These are phyloP conservation scores for Drosophila truncata DNA, from an alignment of 1,140 invertebrate species.

Conservation along the genomic window DNA sequence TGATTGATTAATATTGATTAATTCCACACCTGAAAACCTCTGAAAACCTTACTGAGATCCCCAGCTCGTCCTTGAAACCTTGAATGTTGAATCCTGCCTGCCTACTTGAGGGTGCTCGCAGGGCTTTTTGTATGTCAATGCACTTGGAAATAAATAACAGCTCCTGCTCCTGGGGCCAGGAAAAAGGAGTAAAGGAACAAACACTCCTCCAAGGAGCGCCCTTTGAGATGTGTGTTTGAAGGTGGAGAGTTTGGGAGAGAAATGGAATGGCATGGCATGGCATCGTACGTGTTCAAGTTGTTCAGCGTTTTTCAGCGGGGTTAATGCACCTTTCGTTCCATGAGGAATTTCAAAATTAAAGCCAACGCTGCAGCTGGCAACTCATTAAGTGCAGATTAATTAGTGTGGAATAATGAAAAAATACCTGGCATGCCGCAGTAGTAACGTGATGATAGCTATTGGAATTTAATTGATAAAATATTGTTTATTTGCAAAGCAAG, in stretches of 20 bases:
- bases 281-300: slow-evolving; percentile 75
- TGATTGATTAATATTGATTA: slow-evolving; percentile 44
- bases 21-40: not conserved
- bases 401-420: slow-evolving; percentile 24
- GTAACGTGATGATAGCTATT: not conserved
- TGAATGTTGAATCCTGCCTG: slow-evolving; percentile 54
- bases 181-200: slow-evolving; percentile 32
- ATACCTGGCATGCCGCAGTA: not conserved
- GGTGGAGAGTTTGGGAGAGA: slow-evolving; percentile 6
- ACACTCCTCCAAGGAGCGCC: slow-evolving; percentile 18
- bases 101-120: slow-evolving; percentile 59
- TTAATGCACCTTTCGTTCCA: slow-evolving; percentile 62
- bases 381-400: slow-evolving; percentile 61
- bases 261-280: slow-evolving; percentile 26
- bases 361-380: slow-evolving; percentile 29
- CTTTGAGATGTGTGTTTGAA: slow-evolving; percentile 42
- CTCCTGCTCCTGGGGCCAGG: slow-evolving; percentile 21
- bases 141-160: slow-evolving; percentile 69
- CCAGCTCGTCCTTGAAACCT: slow-evolving; percentile 32
- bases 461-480: not conserved
- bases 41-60: slow-evolving; percentile 1
- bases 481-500: not conserved
- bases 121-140: slow-evolving; percentile 79
- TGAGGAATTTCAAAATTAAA: slow-evolving; percentile 73
- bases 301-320: slow-evolving; percentile 48